These are phyloP conservation scores for Arizona elegans DNA, from an alignment of 2,113 vertebrate genomes.

Conservation along the genomic window DNA sequence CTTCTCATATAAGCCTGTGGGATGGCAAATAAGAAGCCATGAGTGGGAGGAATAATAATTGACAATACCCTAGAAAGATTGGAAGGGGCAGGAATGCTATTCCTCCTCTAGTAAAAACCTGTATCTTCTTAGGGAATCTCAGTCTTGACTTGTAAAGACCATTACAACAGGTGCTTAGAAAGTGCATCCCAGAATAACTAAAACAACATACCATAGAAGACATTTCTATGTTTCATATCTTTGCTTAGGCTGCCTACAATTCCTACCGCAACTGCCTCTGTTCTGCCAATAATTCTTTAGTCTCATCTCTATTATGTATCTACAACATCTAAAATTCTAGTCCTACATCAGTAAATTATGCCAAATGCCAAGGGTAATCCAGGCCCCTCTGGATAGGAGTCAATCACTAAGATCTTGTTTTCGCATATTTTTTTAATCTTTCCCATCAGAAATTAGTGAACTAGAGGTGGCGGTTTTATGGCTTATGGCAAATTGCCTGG, in stretches of 20 bases:
- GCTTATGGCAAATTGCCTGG: conserved; percentile 63
- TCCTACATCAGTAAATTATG: conserved; percentile 52
- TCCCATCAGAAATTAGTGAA: conserved; percentile 48
- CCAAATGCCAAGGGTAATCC: conserved; percentile 54
- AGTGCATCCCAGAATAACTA: not conserved
- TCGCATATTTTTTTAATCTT: conserved; percentile 51
- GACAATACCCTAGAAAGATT: not conserved
- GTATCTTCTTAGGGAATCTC: not conserved
- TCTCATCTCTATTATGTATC: conserved; percentile 25
- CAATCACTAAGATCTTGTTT: conserved; percentile 59
- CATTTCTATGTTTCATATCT: not conserved
- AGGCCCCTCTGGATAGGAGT: conserved; percentile 57
- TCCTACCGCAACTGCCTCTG: accelerated
- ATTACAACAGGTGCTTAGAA: not conserved
- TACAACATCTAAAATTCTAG: conserved; percentile 42
- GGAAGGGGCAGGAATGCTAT: not conserved
- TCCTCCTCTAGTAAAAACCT: not conserved
- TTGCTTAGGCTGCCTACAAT: not conserved
- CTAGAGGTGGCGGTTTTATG: conserved; percentile 62
- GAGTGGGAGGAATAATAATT: not conserved
- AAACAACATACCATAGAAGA: not conserved
- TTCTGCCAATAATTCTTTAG: not conserved
- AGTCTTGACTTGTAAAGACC: not conserved
- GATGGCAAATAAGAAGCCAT: not conserved
- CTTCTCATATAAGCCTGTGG: not conserved